These are phyloP conservation scores for Enteromius trimaculatus DNA, from an alignment of 2,797 vertebrate genomes.

Conservation along the genomic window DNA sequence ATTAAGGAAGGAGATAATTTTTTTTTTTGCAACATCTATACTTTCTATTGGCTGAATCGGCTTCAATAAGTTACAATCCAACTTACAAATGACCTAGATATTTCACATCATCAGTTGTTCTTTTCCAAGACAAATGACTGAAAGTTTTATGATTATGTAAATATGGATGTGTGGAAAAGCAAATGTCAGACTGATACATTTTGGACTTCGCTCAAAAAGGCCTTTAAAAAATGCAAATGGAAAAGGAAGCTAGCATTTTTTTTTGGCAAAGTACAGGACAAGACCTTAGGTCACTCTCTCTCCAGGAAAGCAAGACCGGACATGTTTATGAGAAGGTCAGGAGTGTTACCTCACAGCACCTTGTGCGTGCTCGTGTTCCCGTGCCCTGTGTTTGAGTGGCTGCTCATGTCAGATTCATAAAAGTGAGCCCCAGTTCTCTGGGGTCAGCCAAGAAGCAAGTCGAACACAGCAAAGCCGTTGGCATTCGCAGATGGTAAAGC, in stretches of 20 bases:
- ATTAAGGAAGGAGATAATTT: not conserved
- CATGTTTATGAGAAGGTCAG: slow-evolving; percentile 54
- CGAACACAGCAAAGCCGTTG: slow-evolving; percentile 62
- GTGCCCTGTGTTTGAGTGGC: slow-evolving; percentile 70
- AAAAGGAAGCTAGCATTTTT: slow-evolving; percentile 30
- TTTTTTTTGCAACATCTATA: not conserved
- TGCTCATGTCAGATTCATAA: slow-evolving; percentile 78
- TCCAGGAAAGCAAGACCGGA: slow-evolving; percentile 49
- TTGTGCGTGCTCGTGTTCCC: slow-evolving; percentile 56
- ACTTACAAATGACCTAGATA: not conserved
- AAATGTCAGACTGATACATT: slow-evolving; percentile 32
- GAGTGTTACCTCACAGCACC: slow-evolving; percentile 45
- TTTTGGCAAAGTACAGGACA: slow-evolving; percentile 47
- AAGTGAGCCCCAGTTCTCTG: slow-evolving; percentile 70
- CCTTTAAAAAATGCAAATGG: slow-evolving; percentile 22
- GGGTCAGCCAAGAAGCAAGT: slow-evolving; percentile 74
- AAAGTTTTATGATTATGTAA: slow-evolving; percentile 25
- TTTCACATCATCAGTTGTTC: not conserved
- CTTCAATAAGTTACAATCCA: not conserved
- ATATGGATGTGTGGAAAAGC: slow-evolving; percentile 43
- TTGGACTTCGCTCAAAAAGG: slow-evolving; percentile 23
- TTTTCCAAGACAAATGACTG: slow-evolving; percentile 12
- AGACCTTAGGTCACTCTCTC: slow-evolving; percentile 54
- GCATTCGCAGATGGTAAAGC: slow-evolving; percentile 43
- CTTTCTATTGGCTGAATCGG: not conserved